Conservation (phyloP, 2,797 vertebrate genomes). For the Phoxinus dragarum region DNA sequence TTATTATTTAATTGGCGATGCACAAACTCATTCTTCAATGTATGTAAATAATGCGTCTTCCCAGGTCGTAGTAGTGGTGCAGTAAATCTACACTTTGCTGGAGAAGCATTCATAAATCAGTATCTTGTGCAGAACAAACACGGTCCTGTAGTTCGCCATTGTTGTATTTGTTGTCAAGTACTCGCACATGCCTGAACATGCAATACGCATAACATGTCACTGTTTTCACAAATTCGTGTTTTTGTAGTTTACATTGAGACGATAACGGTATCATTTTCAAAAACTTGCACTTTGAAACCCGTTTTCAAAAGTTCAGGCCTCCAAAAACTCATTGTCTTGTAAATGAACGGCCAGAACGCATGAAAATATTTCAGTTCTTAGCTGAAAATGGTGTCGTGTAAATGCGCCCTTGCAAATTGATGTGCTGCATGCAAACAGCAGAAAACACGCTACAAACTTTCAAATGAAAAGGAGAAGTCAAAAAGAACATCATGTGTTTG, state of each 20-base stretch:
- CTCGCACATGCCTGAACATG: background rate
- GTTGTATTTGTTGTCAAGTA: background rate
- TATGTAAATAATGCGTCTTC: background rate
- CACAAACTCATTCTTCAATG: background rate
- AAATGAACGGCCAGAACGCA: background rate
- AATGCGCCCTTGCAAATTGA: background rate
- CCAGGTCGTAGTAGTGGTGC: background rate
- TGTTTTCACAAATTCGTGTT: background rate
- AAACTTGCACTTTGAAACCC: background rate
- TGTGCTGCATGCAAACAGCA: slow-evolving; percentile 1
- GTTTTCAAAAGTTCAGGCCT: background rate
- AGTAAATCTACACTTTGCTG: background rate
- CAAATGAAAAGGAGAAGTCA: slow-evolving; percentile 19
- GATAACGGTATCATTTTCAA: background rate
- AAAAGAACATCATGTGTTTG: slow-evolving; percentile 24
- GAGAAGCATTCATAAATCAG: background rate
- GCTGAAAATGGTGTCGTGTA: background rate
- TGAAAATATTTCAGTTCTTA: background rate
- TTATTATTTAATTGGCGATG: no score
- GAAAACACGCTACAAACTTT: background rate
- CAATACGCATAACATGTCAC: background rate
- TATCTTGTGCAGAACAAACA: background rate
- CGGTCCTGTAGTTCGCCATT: background rate
- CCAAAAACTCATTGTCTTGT: background rate
- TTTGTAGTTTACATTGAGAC: background rate